Evolutionary conservation across 2,888 invertebrate genomes (phyloP).

Genomic region (Dusona sp.): DNA sequence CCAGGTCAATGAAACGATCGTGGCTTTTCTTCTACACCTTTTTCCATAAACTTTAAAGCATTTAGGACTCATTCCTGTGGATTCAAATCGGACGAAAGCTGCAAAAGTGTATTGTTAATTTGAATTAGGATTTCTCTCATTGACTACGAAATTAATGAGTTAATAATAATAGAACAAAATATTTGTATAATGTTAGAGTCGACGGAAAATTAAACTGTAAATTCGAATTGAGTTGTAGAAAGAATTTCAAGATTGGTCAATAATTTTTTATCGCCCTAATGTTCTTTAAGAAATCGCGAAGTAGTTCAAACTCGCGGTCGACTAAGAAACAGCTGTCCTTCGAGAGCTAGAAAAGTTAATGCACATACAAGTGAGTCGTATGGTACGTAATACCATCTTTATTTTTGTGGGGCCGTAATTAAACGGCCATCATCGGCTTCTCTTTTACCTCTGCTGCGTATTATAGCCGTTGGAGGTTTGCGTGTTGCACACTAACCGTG

Average conservation of each 20-base stretch:
- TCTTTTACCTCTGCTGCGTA: constrained; percentile 27
- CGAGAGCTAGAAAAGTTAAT: background rate
- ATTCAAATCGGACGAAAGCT: background rate
- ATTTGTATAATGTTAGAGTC: background rate
- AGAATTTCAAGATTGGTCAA: background rate
- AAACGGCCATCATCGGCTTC: constrained; percentile 61
- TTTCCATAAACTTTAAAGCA: background rate
- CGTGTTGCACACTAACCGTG: constrained; percentile 60
- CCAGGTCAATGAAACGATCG: constrained; percentile 52
- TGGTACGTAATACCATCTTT: constrained; percentile 19
- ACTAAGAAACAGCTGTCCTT: constrained; percentile 14
- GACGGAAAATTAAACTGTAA: background rate
- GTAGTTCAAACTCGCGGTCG: background rate
- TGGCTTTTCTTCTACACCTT: background rate
- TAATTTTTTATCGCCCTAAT: background rate
- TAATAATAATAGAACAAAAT: no score
- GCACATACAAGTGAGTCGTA: background rate
- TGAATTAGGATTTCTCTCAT: no score
- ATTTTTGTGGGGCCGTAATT: constrained; percentile 51
- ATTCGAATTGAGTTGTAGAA: background rate
- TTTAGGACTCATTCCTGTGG: background rate
- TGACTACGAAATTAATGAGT: no score
- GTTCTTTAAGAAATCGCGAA: background rate
- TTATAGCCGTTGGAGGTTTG: constrained; percentile 25
- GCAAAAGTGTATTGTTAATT: background rate